Evolutionary conservation across 2,888 invertebrate genomes (phyloP), one percentile per base, ranked within the genome.

Genomic region (Fragum fragum): DNA sequence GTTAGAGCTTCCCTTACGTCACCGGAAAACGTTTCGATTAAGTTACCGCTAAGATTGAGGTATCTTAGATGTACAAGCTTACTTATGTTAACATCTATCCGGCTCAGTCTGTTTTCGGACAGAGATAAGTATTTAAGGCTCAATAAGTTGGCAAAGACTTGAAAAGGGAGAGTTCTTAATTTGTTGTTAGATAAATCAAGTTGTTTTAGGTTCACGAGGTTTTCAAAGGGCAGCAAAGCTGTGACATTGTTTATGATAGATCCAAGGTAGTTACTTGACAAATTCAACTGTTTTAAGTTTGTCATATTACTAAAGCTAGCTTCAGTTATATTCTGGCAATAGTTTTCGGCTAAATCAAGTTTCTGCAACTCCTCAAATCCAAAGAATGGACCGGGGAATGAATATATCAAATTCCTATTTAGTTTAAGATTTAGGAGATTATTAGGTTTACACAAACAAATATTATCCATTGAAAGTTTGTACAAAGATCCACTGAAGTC

Each of bases 301-400:
- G 61, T n/a, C 61, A 61, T 61, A n/a, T 61, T 61, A 29, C 29
- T 61, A n/a, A 61, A 61, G n/a, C 61, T 61, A 7, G 3, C 29
- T 32, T 61, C 61, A 6, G 61, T 61, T 18, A 61, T 32, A 29
- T 32, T 61, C n/a, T 61, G 16, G 36, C 61, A 61, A 32, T 61
- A 61, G 32, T 61, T 61, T 61, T 61, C 61, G 14, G 32, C 61
- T 61, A 61, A 61, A 61, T 61, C 61, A n/a, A 61, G 29, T 16
- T 26, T 61, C 29, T 61, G 29, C 18, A 61, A n/a, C 29, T n/a
- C 11, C 18, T 61, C 61, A 32, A 61, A 32, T 5, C 61, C 32
- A 32, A 32, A 61, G 9, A 61, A 61, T 1, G 61, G 61, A 1
- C 61, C 61, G 28, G 61, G 32, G 32, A 61, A 32, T 11, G 61